Conservation (phyloP, 1,140 invertebrate species). For the Mycetomoellerius zeteki region DNA sequence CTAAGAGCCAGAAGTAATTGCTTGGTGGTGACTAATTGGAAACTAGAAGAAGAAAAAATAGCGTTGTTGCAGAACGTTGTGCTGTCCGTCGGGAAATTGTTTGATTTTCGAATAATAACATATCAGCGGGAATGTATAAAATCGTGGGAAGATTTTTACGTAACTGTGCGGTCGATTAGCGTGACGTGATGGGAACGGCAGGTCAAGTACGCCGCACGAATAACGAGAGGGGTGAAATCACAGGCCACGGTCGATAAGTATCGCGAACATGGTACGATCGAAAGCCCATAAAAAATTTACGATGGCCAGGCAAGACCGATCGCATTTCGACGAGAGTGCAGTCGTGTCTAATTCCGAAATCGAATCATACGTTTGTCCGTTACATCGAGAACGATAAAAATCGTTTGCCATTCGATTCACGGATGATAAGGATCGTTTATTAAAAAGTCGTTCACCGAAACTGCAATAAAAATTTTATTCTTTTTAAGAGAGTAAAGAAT, state of each 20-base stretch:
- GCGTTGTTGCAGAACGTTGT: background rate
- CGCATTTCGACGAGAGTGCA: conserved; percentile 10
- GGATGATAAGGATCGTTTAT: conserved; percentile 10
- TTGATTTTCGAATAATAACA: conserved; percentile 39
- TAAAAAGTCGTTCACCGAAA: background rate
- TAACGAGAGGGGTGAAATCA: conserved; percentile 34
- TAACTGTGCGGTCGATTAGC: conserved; percentile 35
- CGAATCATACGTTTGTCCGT: background rate
- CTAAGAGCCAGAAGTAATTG: conserved; percentile 39
- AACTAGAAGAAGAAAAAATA: conserved; percentile 9
- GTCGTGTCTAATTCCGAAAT: conserved; percentile 28
- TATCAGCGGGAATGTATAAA: conserved; percentile 9
- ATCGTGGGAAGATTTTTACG: conserved; percentile 43
- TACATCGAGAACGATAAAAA: background rate
- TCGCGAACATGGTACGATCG: conserved; percentile 23
- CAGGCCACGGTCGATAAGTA: conserved; percentile 24
- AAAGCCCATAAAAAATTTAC: conserved; percentile 35
- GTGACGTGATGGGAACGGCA: conserved; percentile 40
- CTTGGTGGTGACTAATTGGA: conserved; percentile 21
- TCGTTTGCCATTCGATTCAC: background rate
- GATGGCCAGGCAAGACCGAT: background rate
- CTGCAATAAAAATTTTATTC: conserved; percentile 15
- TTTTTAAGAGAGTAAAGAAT: background rate
- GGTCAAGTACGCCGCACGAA: conserved; percentile 39
- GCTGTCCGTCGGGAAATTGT: background rate